Conservation (phyloP, 2,888 invertebrate species). For the Deilephila elpenor region DNA sequence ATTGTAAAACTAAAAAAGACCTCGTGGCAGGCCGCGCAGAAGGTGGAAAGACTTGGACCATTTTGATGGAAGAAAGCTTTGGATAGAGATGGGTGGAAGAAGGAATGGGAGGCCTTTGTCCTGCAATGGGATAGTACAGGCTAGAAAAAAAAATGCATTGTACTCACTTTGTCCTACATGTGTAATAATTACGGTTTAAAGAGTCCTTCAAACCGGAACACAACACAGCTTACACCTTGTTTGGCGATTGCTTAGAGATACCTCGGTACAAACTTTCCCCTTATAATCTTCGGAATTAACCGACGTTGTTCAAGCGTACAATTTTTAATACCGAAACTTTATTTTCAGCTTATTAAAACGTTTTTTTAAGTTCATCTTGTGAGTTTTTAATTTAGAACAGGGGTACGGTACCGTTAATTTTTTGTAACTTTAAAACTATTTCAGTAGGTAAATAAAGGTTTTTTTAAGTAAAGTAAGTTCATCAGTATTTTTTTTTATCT, state of each 20-base stretch:
- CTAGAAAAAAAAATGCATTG: too few species aligned
- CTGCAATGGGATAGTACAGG: too few species aligned
- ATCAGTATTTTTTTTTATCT: not conserved
- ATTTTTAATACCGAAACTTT: slow-evolving; percentile 63
- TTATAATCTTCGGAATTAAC: slow-evolving; percentile 62
- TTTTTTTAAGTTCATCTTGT: slow-evolving; percentile 37
- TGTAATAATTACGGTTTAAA: too few species aligned
- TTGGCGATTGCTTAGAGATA: slow-evolving; percentile 41
- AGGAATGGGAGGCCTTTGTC: too few species aligned
- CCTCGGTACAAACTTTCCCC: slow-evolving; percentile 54
- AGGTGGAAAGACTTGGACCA: too few species aligned
- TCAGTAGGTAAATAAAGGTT: not conserved
- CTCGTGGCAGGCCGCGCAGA: too few species aligned
- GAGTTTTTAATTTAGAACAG: slow-evolving; percentile 33
- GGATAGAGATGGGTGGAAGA: too few species aligned
- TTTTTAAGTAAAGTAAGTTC: not conserved
- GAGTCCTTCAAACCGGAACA: too few species aligned
- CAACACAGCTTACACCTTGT: too few species aligned
- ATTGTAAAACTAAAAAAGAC: too few species aligned
- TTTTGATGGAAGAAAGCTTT: too few species aligned
- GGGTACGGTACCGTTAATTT: slow-evolving; percentile 32
- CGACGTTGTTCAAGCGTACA: slow-evolving; percentile 55
- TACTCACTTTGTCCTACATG: too few species aligned
- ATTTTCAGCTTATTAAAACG: slow-evolving; percentile 61
- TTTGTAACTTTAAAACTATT: slow-evolving; percentile 28